phyloP scores from a whole-genome alignment of 53 echinoderm and acorn worm species.

The Temnopleurus reevesii region DNA sequence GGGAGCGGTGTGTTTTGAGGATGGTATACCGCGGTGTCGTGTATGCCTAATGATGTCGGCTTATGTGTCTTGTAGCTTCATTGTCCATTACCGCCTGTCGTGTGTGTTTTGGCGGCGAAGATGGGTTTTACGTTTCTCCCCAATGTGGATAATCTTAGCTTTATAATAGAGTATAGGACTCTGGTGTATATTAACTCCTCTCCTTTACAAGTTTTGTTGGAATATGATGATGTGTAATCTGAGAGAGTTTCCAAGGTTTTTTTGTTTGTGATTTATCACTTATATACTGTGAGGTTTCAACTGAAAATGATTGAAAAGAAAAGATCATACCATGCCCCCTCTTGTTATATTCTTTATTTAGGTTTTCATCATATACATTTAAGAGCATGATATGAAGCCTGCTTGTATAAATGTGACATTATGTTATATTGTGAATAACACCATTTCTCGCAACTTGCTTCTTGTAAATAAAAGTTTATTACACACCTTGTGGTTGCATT shows the following conservation, averaged over 20 bases:
- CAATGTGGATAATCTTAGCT: neutral
- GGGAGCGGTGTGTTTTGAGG: slow-evolving; percentile 21
- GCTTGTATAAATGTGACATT: too few species aligned
- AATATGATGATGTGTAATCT: neutral
- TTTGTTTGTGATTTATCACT: neutral
- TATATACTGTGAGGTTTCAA: neutral
- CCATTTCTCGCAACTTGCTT: too few species aligned
- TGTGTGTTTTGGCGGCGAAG: neutral
- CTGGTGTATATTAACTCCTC: too few species aligned
- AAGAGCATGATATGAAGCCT: neutral
- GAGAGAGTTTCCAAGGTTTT: neutral
- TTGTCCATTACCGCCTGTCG: neutral
- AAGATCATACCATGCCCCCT: too few species aligned
- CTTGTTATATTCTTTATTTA: too few species aligned
- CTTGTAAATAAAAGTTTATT: too few species aligned
- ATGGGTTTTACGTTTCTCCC: neutral
- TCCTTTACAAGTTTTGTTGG: neutral
- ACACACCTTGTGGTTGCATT: too few species aligned
- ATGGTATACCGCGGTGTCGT: neutral
- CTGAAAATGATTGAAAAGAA: neutral
- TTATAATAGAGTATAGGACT: neutral
- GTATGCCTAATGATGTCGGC: neutral
- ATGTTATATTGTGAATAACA: too few species aligned
- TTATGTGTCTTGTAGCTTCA: neutral
- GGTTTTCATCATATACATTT: too few species aligned